Conservation (phyloP, 2,113 vertebrate genomes). For the Ptychochromis oligacanthus region DNA sequence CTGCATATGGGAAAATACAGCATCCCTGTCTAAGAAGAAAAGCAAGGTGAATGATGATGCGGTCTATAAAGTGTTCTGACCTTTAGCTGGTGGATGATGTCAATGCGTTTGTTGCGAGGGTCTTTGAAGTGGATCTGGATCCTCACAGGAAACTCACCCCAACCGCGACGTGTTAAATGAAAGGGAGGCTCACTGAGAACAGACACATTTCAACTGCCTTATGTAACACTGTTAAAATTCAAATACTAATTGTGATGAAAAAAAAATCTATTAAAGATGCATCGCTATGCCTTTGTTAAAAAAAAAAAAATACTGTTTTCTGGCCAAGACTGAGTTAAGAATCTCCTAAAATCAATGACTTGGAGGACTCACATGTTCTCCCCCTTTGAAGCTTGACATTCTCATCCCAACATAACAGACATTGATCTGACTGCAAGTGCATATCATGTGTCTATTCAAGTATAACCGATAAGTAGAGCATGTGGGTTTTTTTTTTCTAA, state of each 20-base stretch:
- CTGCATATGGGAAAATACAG: neutral
- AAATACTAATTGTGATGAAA: neutral
- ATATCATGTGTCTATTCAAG: neutral
- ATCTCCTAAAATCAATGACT: conserved; percentile 46
- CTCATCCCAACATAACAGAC: conserved; percentile 19
- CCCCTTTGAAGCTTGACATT: conserved; percentile 37
- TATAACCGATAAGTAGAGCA: neutral
- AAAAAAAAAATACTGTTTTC: neutral
- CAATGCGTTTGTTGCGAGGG: conserved; percentile 96
- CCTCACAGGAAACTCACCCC: conserved; percentile 98
- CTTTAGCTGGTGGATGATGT: conserved; percentile 99
- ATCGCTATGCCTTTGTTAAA: neutral
- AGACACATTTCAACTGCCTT: conserved; percentile 14
- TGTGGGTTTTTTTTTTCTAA: neutral
- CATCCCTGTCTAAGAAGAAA: neutral
- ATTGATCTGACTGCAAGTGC: neutral
- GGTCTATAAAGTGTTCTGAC: conserved; percentile 72
- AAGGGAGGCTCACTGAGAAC: conserved; percentile 92
- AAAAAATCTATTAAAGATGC: neutral
- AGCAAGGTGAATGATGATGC: neutral
- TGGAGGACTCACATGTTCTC: conserved; percentile 24
- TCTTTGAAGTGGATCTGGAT: conserved; percentile 99
- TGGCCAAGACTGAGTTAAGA: conserved; percentile 2
- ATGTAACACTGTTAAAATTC: conserved; percentile 7
- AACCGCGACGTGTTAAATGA: conserved; percentile 95